These are phyloP conservation scores for Coregonus sp. DNA, from an alignment of 2,797 vertebrate species.

Conservation along the genomic window DNA sequence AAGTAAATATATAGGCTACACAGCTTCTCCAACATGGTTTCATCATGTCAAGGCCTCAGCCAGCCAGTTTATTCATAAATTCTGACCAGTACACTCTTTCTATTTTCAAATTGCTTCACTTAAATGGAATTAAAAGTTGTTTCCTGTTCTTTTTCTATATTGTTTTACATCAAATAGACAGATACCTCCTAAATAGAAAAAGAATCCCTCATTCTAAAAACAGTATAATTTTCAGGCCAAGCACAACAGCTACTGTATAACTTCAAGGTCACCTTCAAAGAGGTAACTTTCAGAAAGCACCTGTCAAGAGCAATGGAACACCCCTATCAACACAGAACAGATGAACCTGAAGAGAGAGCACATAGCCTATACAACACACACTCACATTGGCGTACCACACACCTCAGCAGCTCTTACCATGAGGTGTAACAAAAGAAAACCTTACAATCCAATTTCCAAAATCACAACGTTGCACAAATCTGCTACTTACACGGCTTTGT, in stretches of 20 bases:
- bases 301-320: no score
- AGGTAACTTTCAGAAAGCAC: conserved; percentile 28
- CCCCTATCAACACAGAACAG: conserved; percentile 29
- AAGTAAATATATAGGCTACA: not conserved
- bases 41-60: not conserved
- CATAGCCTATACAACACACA: not conserved
- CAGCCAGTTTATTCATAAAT: not conserved
- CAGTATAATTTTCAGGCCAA: no score
- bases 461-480: not conserved
- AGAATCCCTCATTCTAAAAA: no score
- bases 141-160: no score
- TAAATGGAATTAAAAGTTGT: no score
- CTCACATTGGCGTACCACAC: no score
- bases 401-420: not conserved
- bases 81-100: no score
- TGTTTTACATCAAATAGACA: no score
- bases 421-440: not conserved
- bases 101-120: no score
- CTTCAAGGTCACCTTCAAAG: conserved; percentile 48
- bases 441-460: not conserved
- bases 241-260: no score
- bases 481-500: conserved; percentile 63
- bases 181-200: no score
- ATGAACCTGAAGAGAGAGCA: no score
- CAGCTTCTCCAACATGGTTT: not conserved